These are phyloP conservation scores for Cinclus mexicanus DNA, from an alignment of 2,113 vertebrate genomes.

Conservation along the genomic window DNA sequence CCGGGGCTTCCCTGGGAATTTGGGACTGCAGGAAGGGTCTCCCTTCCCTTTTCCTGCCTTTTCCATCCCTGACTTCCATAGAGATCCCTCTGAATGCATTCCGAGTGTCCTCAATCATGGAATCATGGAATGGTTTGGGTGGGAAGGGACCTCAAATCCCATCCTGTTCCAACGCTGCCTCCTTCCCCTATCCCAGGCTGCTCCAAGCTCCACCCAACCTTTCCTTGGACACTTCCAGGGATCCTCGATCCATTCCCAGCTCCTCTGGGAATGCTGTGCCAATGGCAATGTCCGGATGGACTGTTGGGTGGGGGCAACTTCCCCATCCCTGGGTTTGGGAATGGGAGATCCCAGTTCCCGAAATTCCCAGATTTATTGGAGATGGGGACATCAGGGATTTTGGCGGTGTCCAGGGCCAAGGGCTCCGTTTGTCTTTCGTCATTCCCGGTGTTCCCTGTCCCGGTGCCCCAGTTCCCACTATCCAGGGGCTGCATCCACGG, in stretches of 20 bases:
- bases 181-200: rapidly evolving
- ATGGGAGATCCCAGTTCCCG: rapidly evolving
- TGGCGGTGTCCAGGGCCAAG: rapidly evolving
- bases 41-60: not conserved
- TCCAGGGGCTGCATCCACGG: rapidly evolving
- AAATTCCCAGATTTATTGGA: not conserved
- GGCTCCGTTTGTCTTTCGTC: rapidly evolving
- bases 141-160: not conserved
- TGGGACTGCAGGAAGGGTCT: rapidly evolving
- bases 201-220: rapidly evolving
- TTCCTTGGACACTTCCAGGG: not conserved
- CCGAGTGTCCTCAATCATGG: rapidly evolving
- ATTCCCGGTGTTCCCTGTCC: not conserved
- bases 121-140: not conserved
- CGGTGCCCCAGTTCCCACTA: rapidly evolving
- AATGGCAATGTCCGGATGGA: rapidly evolving
- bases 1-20: rapidly evolving
- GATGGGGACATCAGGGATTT: not conserved
- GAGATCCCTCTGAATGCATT: rapidly evolving
- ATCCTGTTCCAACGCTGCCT: rapidly evolving
- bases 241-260: too few relatives aligned
- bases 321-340: not conserved
- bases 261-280: not conserved
- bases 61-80: not conserved
- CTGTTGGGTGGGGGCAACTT: not conserved